Conservation (phyloP, 2,888 invertebrate species). For the Camponotus fellah region DNA sequence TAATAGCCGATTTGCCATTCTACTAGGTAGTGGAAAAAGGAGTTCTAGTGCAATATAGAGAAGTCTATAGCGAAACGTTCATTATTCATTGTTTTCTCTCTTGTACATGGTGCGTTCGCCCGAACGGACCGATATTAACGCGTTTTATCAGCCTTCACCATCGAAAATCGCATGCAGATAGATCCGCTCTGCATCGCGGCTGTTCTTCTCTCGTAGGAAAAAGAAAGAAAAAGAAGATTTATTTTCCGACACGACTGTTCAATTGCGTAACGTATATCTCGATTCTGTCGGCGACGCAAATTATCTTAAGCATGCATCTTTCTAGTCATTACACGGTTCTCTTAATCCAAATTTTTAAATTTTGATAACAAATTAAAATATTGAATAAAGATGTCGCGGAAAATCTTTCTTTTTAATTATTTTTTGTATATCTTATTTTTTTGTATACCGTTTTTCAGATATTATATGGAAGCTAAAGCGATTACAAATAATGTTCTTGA, state of each 20-base stretch:
- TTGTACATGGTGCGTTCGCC: conserved; percentile 9
- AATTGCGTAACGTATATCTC: conserved; percentile 27
- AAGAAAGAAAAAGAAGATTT: background rate
- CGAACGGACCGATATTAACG: conserved; percentile 19
- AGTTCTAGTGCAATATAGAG: conserved; percentile 85
- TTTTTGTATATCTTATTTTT: background rate
- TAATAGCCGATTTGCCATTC: conserved; percentile 79
- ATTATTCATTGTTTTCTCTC: conserved; percentile 64
- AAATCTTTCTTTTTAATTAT: conserved; percentile 5
- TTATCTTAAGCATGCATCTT: conserved; percentile 14
- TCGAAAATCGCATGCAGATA: conserved; percentile 12
- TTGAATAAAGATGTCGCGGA: background rate
- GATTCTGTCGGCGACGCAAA: conserved; percentile 16
- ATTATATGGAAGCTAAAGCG: background rate
- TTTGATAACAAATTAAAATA: background rate
- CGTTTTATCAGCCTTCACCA: conserved; percentile 1
- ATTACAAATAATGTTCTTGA: conserved; percentile 38
- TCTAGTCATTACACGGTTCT: conserved; percentile 5
- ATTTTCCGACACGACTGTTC: conserved; percentile 32
- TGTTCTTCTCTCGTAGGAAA: conserved; percentile 19
- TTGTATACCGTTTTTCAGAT: background rate
- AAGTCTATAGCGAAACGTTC: conserved; percentile 76
- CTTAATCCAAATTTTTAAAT: background rate
- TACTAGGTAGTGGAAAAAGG: conserved; percentile 78
- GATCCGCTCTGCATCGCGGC: conserved; percentile 14